Evolutionary conservation across 2,113 vertebrate species (phyloP), one percentile per base, ranked within the genome.

Genomic region (Dipodomys merriami): DNA sequence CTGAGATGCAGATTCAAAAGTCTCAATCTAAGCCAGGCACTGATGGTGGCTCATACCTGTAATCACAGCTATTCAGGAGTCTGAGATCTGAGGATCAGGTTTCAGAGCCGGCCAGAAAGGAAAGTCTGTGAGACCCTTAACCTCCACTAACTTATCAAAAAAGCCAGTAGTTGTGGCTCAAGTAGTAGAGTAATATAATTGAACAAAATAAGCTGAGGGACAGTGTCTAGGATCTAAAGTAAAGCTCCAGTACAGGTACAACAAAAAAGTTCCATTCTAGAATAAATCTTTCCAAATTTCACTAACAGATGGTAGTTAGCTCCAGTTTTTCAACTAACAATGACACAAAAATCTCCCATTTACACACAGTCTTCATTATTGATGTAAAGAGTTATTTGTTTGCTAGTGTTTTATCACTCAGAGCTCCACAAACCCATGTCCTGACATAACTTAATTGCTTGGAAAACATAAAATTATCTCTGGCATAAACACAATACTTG

Each of bases 401-500:
- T 90, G 15, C 12, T 65, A 67, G 13, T 69, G 69, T 81, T 60
- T 49, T 74, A 9, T 83, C 16, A n/a, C n/a, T 49, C 4, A 65
- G n/a, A 78, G 27, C 22, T 79, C n/a, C 11, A 2, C 6, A 83
- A 46, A 73, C 1, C 57, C 77, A 9, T 62, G 64, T 82, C 33
- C 29, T 49, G n/a, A 60, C 30, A 89, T 79, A 90, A 93, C 68
- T 91, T 23, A 95, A 73, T 29, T 44, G 16, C 46, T 67, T 46
- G 35, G 78, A 33, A 69, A 86, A 94, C 64, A 7, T 71, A 60
- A 95, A 94, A 86, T 35, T 89, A 2, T 80, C 23, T 19, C 74
- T 65, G 20, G 3, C 30, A 23, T 9, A 60, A 93, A 35, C n/a
- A 86, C 7, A 35, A 7, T 64, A n/a, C 27, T 82, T 77, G 1